Evolutionary conservation across 2,113 vertebrate species (phyloP), one percentile per base, ranked within the genome.

Genomic region (Pyxicephalus adspersus): DNA sequence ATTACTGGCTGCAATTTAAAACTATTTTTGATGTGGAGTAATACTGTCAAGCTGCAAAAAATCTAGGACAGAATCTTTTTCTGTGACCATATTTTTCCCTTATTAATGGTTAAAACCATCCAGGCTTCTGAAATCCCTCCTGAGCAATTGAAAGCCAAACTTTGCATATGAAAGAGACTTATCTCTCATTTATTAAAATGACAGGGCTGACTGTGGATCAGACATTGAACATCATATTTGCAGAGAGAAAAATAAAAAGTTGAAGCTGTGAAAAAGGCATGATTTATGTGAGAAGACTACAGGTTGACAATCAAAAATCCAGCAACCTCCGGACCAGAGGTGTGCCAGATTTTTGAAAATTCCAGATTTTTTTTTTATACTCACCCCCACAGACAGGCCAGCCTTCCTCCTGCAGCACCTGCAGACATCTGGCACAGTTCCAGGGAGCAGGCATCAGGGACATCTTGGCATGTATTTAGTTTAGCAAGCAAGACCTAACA

Each of bases 141-240:
- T 54, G 77, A 83, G 64, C 71, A 76, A 71, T 67, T 52, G 64
- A 25, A 81, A 57, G 50, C 25, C 2, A 20, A 31, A 28, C 23
- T 83, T 83, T 83, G 76, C 71, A 80, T 80, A 83, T 80, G 76
- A 83, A 80, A 76, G 74, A 29, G 28, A 54, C 65, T 50, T 65
- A 64, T 45, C 29, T 31, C 22, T 22, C 34, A 66, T 81, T 72
- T 81, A 73, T 71, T 45, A 73, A 84, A 81, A 82, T 83, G 64
- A 51, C 51, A 81, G 57, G 71, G 45, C 70, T 83, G 57, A 64
- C 76, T 80, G 58, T 58, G 28, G 16, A 78, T 75, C 67, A 51
- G 50, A 54, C 23, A 23, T 22, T 29, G 22, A 57, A 31, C 72
- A 55, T 22, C 34, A 61, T 54, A 25, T 52, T 51, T 54, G 18